A percentile compares a stretch with the other conserved stretches of the same genome.
Conservation (phyloP, 2,888 invertebrate genomes). For the Drosophila planitibia region DNA sequence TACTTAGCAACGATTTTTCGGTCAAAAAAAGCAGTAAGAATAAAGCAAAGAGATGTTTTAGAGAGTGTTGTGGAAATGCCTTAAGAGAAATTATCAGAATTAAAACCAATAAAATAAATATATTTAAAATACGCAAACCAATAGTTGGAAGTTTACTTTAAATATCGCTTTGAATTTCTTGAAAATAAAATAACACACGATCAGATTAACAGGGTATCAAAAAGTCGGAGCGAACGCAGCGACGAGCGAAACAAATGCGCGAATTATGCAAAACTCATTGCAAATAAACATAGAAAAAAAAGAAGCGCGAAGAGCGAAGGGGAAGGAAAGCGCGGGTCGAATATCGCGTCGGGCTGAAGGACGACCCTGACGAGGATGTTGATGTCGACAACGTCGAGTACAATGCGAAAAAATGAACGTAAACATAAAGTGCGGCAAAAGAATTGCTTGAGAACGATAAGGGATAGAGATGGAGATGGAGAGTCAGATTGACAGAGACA, state of each 20-base stretch:
- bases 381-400: slow-evolving; percentile 71
- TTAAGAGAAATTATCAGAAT: background rate
- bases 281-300: slow-evolving; percentile 71
- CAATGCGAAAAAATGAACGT: slow-evolving; percentile 74
- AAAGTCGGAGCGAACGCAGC: slow-evolving; percentile 33
- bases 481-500: slow-evolving; percentile 1
- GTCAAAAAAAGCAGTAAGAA: background rate
- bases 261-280: slow-evolving; percentile 79
- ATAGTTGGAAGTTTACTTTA: background rate
- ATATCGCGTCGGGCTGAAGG: slow-evolving; percentile 25
- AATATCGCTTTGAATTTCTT: background rate
- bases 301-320: slow-evolving; percentile 1
- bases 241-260: slow-evolving; percentile 76
- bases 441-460: slow-evolving; percentile 51
- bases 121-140: background rate
- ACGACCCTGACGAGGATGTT: slow-evolving; percentile 75
- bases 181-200: background rate
- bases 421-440: slow-evolving; percentile 73
- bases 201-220: slow-evolving; percentile 18
- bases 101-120: background rate
- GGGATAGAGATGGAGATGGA: slow-evolving; percentile 18
- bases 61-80: background rate
- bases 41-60: background rate
- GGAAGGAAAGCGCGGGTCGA: slow-evolving; percentile 3
- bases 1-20: background rate